phyloP scores from a whole-genome alignment of 2,113 vertebrate genomes.

The Bujurquina vittata region DNA sequence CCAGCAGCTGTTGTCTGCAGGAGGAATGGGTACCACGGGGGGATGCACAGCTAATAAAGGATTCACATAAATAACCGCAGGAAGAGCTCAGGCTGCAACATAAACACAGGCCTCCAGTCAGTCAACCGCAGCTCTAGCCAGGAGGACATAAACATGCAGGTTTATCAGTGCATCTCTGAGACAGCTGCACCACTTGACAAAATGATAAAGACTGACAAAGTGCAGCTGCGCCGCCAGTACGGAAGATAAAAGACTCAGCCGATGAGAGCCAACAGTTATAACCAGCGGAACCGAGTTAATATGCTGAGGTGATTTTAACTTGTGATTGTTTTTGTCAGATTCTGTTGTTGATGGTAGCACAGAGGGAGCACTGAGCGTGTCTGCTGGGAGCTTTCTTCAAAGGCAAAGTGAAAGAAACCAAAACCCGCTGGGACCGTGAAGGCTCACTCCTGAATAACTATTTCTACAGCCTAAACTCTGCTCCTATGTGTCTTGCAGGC shows the following conservation, averaged over 20 bases:
- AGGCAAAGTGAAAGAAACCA: slow-evolving; percentile 11
- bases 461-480: neutral
- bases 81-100: neutral
- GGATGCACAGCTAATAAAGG: neutral
- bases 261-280: slow-evolving; percentile 7
- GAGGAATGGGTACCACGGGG: neutral
- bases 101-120: neutral
- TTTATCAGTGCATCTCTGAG: slow-evolving; percentile 34
- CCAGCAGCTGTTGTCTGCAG: neutral
- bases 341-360: neutral
- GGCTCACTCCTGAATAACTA: neutral
- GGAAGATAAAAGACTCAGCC: slow-evolving; percentile 22
- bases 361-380: neutral
- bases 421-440: neutral
- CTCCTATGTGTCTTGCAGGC: neutral
- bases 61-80: slow-evolving; percentile 3
- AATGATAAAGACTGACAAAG: slow-evolving; percentile 49
- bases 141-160: slow-evolving; percentile 27
- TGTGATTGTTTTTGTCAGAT: slow-evolving; percentile 39
- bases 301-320: slow-evolving; percentile 28
- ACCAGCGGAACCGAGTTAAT: neutral
- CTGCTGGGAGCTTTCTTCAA: neutral
- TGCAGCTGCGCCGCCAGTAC: slow-evolving; percentile 25
- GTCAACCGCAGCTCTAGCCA: neutral
- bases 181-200: slow-evolving; percentile 18